Evolutionary conservation across 2,888 invertebrate genomes (phyloP).

Genomic region (Cerastoderma edule): DNA sequence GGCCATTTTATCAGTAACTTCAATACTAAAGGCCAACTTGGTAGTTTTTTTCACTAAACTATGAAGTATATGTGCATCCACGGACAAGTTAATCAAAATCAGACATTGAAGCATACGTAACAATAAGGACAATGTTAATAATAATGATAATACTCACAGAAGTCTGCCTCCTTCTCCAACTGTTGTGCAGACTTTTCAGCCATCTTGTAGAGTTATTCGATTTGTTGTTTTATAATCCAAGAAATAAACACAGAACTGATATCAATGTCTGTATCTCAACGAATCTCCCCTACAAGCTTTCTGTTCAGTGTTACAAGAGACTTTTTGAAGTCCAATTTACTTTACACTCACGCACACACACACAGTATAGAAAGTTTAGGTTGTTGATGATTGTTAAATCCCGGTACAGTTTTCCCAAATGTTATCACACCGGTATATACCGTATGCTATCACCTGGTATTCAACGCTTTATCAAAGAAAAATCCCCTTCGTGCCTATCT

Average conservation of each 20-base stretch:
- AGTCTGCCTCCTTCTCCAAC: slow-evolving; percentile 42
- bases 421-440: slow-evolving; percentile 13
- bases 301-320: too few relatives aligned
- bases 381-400: not conserved
- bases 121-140: not conserved
- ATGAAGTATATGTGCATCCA: too few relatives aligned
- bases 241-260: not conserved
- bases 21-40: too few relatives aligned
- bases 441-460: slow-evolving; percentile 18
- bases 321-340: too few relatives aligned
- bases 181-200: slow-evolving; percentile 27
- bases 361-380: too few relatives aligned
- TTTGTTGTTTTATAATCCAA: slow-evolving; percentile 3
- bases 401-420: slow-evolving; percentile 2
- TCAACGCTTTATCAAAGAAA: slow-evolving; percentile 10
- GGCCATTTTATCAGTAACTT: too few relatives aligned
- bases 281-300: too few relatives aligned
- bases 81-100: too few relatives aligned
- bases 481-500: not conserved
- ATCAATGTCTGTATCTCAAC: too few relatives aligned
- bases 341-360: too few relatives aligned
- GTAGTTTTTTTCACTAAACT: too few relatives aligned
- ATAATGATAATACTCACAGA: slow-evolving; percentile 45
- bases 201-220: slow-evolving; percentile 5
- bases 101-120: too few relatives aligned